phyloP scores from a whole-genome alignment of 2,888 invertebrate species.

The Limenitis camilla region DNA sequence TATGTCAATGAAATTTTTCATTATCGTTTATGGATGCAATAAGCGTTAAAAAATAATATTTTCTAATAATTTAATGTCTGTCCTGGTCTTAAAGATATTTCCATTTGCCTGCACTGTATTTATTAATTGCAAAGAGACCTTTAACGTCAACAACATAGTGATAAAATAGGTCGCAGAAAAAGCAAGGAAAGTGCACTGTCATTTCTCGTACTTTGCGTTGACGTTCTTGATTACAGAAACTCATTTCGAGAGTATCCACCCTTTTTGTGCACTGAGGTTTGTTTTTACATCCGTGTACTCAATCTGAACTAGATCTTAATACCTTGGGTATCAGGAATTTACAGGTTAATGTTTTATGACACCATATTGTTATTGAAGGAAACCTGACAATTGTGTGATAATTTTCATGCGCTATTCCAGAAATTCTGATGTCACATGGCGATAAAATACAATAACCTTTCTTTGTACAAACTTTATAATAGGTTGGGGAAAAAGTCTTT shows the following conservation, averaged over 20 bases:
- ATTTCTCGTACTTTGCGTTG: slow-evolving; percentile 2
- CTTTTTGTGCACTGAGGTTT: not conserved
- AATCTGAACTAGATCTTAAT: not conserved
- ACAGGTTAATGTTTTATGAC: not conserved
- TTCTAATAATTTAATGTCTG: no score
- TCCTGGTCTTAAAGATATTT: no score
- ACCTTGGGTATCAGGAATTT: not conserved
- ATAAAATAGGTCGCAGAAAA: slow-evolving; percentile 3
- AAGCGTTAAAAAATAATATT: no score
- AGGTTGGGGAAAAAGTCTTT: no score
- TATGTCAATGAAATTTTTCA: no score
- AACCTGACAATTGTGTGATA: no score
- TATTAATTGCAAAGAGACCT: not conserved
- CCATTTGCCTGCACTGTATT: not conserved
- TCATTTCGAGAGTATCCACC: slow-evolving; percentile 14
- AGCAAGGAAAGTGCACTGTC: slow-evolving; percentile 1
- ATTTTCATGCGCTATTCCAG: no score
- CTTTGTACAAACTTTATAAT: no score
- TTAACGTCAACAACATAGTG: not conserved
- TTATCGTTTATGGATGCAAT: no score
- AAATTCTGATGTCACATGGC: no score
- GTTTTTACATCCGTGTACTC: not conserved
- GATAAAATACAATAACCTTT: no score
- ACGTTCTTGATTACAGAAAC: slow-evolving; percentile 11
- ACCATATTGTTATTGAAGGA: no score